Conservation (phyloP, 37 sponge, comb jelly and placozoan species). For the Cliona cf. orientalis region DNA sequence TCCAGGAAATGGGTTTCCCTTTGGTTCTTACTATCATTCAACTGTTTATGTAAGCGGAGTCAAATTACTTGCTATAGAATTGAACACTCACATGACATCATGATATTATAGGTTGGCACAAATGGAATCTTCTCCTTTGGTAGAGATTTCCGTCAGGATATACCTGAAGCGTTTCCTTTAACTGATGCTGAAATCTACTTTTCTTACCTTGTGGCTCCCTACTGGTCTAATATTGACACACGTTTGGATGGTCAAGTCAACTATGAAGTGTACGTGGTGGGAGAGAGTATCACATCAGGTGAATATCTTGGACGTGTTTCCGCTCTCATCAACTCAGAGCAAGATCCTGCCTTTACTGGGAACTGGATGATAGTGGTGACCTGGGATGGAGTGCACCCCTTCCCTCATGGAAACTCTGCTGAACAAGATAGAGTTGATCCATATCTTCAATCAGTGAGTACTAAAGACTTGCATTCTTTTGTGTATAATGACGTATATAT, state of each 20-base stretch:
- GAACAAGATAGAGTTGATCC: neutral
- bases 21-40: conserved; percentile 40
- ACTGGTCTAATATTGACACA: conserved; percentile 33
- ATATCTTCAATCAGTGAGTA: neutral
- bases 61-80: no score
- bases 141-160: neutral
- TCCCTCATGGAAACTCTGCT: conserved; percentile 45
- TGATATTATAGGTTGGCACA: conserved; percentile 21
- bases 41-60: conserved; percentile 49
- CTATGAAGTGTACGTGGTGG: neutral
- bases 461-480: no score
- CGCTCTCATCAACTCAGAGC: neutral
- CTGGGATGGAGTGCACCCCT: conserved; percentile 54
- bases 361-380: conserved; percentile 38
- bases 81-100: no score
- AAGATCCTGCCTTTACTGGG: conserved; percentile 7
- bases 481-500: neutral
- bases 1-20: conserved; percentile 16
- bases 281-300: neutral
- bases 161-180: conserved; percentile 7
- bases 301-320: neutral
- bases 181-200: neutral
- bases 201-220: conserved; percentile 29
- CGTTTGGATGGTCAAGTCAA: conserved; percentile 5
- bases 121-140: conserved; percentile 61